Conservation (phyloP, 2,888 invertebrate species). For the Bedellia somnulentella region DNA sequence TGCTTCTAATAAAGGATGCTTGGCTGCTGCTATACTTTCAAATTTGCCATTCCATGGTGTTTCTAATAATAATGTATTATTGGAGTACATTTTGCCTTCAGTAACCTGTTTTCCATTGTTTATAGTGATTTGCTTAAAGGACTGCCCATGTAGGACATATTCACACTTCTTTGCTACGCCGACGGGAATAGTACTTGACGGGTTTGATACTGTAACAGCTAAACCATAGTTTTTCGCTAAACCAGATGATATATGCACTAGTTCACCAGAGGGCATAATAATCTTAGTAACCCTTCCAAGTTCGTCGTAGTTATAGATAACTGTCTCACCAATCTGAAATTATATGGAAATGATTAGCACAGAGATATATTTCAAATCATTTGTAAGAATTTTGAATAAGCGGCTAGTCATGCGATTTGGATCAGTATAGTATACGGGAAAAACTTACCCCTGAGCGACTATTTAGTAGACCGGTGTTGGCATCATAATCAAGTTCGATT, state of each 20-base stretch:
- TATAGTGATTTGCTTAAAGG: slow-evolving; percentile 68
- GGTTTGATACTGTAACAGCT: slow-evolving; percentile 69
- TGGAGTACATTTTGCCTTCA: slow-evolving; percentile 74
- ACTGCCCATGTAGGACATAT: slow-evolving; percentile 64
- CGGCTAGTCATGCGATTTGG: no score
- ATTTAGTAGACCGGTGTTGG: slow-evolving; percentile 82
- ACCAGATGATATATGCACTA: slow-evolving; percentile 76
- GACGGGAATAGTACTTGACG: slow-evolving; percentile 53
- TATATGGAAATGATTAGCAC: slow-evolving; percentile 8
- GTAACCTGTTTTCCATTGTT: slow-evolving; percentile 72
- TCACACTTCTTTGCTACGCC: slow-evolving; percentile 61
- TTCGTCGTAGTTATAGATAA: slow-evolving; percentile 89
- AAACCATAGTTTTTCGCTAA: slow-evolving; percentile 77
- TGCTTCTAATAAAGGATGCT: slow-evolving; percentile 81
- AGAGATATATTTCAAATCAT: slow-evolving; percentile 3
- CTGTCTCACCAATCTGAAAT: slow-evolving; percentile 78
- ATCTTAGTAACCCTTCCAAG: slow-evolving; percentile 84
- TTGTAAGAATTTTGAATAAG: not conserved
- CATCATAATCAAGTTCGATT: slow-evolving; percentile 88
- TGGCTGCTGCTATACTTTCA: slow-evolving; percentile 75
- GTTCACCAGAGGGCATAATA: slow-evolving; percentile 90
- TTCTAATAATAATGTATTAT: slow-evolving; percentile 76
- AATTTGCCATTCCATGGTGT: slow-evolving; percentile 75
- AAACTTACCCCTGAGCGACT: slow-evolving; percentile 77
- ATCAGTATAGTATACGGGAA: no score